These are phyloP conservation scores for Oreohelix idahoensis DNA, from an alignment of 1,140 invertebrate species.

Conservation along the genomic window DNA sequence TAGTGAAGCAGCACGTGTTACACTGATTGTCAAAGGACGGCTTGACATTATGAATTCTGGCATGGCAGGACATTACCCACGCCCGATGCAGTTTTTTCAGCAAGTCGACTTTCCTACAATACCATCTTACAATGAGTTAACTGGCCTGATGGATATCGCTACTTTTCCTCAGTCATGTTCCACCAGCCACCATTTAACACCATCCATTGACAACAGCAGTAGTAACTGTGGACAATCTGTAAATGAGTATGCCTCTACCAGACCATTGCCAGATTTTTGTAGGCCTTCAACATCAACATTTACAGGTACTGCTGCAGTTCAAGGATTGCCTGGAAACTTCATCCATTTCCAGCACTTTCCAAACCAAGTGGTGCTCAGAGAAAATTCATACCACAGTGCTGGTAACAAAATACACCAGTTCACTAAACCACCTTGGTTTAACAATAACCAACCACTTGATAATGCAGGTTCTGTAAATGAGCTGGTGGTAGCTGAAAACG, in stretches of 20 bases:
- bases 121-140: neutral
- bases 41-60: neutral
- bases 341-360: neutral
- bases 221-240: neutral
- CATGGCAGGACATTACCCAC: neutral
- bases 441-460: neutral
- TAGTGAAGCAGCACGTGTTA: too few species aligned
- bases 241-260: too few species aligned
- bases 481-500: neutral
- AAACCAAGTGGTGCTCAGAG: neutral
- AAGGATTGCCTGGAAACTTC: neutral
- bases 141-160: neutral
- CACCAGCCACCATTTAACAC: neutral
- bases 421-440: neutral
- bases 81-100: neutral
- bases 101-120: neutral
- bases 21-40: too few species aligned
- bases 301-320: neutral
- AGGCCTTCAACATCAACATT: neutral
- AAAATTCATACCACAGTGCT: neutral
- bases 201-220: neutral
- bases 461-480: neutral
- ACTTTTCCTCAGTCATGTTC: neutral
- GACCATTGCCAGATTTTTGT: neutral
- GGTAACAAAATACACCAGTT: neutral